Evolutionary conservation across 2,888 invertebrate genomes (phyloP), one percentile per base, ranked within the genome.

Genomic region (Nomada ferruginata): DNA sequence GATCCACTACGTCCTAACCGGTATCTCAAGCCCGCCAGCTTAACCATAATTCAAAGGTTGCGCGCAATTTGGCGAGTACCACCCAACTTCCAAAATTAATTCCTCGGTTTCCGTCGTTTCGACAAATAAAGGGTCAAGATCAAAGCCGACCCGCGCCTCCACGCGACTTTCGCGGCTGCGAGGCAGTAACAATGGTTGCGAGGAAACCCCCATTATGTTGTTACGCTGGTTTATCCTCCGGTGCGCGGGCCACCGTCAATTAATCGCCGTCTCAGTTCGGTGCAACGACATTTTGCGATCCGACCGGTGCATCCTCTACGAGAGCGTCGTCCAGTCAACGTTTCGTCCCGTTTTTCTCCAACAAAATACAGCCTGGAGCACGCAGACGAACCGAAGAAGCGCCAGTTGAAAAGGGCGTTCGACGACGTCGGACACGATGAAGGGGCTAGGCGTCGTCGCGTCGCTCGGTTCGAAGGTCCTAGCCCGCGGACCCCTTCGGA

Each of bases 341-440:
- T 29, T 57, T 29, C 61, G n/a, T 71, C 42, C 44, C 44, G 53
- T 65, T 64, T 65, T 68, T 73, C 57, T 18, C 57, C 11, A 52
- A 20, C 59, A 64, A 76, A 83, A 83, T 64, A 70, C 65, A 61
- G 79, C 89, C 83, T n/a, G 68, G 44, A 87, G 89, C 85, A 66
- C 53, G 64, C 59, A 81, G 85, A 79, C 79, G 72, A 50, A 74
- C 36, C 78, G 72, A 76, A 57, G 70, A 70, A 78, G 72, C 84
- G 80, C 75, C 83, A 52, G 59, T 76, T 60, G 61, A 76, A 76
- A 42, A 64, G 63, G 61, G 44, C 66, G 69, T 55, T 76, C 55
- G 60, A 20, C 47, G 59, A 59, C 64, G 59, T 23, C 23, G 23
- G 13, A 26, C 44, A 76, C 66, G 63, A 68, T 65, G 77, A 71